These are phyloP conservation scores for Limnodromus scolopaceus DNA, from an alignment of 2,797 vertebrate species.

Conservation along the genomic window DNA sequence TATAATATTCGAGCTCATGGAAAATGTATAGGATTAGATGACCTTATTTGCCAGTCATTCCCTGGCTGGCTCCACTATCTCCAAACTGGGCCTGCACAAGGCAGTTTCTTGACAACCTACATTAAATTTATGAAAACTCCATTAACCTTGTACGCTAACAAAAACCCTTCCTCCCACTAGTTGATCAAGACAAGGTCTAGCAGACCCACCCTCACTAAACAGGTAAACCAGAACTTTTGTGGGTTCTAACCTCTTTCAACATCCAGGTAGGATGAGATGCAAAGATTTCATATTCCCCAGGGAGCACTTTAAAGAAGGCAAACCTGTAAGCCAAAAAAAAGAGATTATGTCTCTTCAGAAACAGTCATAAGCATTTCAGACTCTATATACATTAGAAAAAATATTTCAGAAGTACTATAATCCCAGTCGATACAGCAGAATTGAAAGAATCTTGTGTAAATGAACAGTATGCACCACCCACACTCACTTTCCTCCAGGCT, in stretches of 20 bases:
- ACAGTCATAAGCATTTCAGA: background rate
- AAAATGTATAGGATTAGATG: background rate
- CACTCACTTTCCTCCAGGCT: slow-evolving; percentile 93
- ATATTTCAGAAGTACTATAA: background rate
- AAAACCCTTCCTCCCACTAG: background rate
- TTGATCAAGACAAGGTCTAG: background rate
- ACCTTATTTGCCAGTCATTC: background rate
- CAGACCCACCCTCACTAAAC: background rate
- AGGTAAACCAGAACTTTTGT: background rate
- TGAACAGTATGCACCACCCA: background rate
- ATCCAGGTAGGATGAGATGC: slow-evolving; percentile 93
- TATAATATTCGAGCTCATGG: background rate
- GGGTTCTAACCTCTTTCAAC: slow-evolving; percentile 87
- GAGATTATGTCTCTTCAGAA: background rate
- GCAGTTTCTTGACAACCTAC: background rate
- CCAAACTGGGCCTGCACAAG: fast-evolving
- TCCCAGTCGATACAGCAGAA: background rate
- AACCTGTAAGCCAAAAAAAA: slow-evolving; percentile 83
- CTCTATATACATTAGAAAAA: background rate
- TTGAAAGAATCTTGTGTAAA: background rate
- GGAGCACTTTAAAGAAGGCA: slow-evolving; percentile 94
- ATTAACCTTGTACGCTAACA: background rate
- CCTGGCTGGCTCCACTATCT: background rate
- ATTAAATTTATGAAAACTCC: background rate
- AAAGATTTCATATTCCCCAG: slow-evolving; percentile 92